These are phyloP conservation scores for Ochropleura plecta DNA, from an alignment of 2,888 invertebrate species.

Conservation along the genomic window DNA sequence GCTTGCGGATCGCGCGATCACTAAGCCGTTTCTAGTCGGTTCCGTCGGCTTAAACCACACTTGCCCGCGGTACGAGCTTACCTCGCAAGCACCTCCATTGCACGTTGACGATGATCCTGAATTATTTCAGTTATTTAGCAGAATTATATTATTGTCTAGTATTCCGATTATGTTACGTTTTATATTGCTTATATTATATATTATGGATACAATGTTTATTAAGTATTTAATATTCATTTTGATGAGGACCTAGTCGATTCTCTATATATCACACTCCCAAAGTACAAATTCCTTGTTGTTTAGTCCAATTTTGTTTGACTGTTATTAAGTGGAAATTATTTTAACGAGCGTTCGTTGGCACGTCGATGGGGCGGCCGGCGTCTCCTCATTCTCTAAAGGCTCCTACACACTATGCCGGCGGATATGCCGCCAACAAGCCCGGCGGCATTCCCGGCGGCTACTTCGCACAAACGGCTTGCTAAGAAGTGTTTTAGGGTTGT, in stretches of 20 bases:
- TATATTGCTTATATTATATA: conserved; percentile 90
- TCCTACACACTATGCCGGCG: no score
- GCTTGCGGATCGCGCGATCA: conserved; percentile 56
- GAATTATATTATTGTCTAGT: conserved; percentile 90
- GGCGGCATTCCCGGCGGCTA: no score
- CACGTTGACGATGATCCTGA: conserved; percentile 82
- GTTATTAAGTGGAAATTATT: conserved; percentile 90
- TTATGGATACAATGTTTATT: conserved; percentile 90
- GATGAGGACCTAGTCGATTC: conserved; percentile 91
- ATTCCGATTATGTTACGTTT: conserved; percentile 90
- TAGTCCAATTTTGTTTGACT: conserved; percentile 91
- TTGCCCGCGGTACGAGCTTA: conserved; percentile 60
- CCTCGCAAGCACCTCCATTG: conserved; percentile 69
- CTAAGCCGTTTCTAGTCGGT: conserved; percentile 82
- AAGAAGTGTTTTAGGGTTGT: no score
- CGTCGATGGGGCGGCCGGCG: conserved; percentile 58
- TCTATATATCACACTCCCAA: conserved; percentile 91
- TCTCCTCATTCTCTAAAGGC: conserved; percentile 62
- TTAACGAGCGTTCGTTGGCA: conserved; percentile 79
- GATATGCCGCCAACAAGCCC: no score
- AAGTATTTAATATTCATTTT: conserved; percentile 90
- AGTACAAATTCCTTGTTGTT: conserved; percentile 91
- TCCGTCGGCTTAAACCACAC: conserved; percentile 73
- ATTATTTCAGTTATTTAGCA: conserved; percentile 90
- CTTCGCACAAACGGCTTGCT: no score